phyloP scores from a whole-genome alignment of 2,113 vertebrate genomes.

The Ifrita kowaldi region DNA sequence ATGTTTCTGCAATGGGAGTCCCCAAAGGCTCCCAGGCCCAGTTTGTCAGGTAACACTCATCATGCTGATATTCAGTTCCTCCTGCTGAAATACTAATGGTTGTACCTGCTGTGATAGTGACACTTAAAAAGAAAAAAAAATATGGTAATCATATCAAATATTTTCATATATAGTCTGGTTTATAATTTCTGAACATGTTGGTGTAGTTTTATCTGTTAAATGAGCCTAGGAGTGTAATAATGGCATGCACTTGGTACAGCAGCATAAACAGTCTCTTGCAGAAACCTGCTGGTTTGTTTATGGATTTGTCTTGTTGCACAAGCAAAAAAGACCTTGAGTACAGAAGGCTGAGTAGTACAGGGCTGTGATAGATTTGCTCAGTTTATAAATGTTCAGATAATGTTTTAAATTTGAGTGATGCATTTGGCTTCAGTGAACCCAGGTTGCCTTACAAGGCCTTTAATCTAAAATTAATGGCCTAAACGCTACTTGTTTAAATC shows the following conservation, averaged over 20 bases:
- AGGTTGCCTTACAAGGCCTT: not conserved
- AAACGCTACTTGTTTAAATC: not conserved
- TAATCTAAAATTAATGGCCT: not conserved
- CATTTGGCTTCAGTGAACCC: not conserved
- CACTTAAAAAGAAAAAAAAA: not conserved
- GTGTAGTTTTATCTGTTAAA: not conserved
- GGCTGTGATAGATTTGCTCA: not conserved
- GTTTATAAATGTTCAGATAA: not conserved
- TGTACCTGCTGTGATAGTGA: not conserved
- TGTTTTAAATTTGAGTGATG: not conserved
- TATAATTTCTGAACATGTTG: not conserved
- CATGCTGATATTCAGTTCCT: not conserved
- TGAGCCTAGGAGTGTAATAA: not conserved
- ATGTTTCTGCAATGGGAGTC: not conserved
- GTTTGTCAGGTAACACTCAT: not conserved
- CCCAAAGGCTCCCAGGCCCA: not conserved
- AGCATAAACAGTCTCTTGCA: not conserved
- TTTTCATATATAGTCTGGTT: not conserved
- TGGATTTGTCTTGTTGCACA: not conserved
- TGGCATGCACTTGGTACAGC: not conserved
- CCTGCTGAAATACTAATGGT: not conserved
- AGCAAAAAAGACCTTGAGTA: not conserved
- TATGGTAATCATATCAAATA: not conserved
- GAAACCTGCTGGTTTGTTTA: not conserved
- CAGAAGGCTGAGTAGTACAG: not conserved